These are phyloP conservation scores for Bombus balteatus DNA, from an alignment of 1,140 invertebrate genomes.

Conservation along the genomic window DNA sequence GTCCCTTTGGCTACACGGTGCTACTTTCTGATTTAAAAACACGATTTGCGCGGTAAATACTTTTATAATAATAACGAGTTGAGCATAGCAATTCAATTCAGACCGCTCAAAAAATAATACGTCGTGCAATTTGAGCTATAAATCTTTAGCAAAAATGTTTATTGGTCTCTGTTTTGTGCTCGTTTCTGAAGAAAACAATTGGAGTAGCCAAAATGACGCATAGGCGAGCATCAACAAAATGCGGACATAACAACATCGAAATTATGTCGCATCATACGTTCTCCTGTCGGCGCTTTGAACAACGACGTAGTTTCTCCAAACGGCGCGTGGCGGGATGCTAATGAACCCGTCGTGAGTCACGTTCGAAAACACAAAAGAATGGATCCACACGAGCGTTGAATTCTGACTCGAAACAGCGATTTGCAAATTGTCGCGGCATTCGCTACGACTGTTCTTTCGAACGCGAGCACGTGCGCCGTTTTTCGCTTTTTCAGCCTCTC, in stretches of 20 bases:
- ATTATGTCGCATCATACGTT: conserved; percentile 41
- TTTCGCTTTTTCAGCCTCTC: not conserved
- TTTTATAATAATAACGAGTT: no score
- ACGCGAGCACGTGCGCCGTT: not conserved
- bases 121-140: no score
- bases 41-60: no score
- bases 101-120: not conserved
- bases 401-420: conserved; percentile 32
- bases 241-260: conserved; percentile 19
- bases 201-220: not conserved
- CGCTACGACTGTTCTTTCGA: conserved; percentile 1
- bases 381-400: conserved; percentile 18
- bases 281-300: not conserved
- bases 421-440: conserved; percentile 57
- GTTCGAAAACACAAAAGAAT: conserved; percentile 51
- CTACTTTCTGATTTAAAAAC: no score
- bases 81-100: no score
- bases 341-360: conserved; percentile 63
- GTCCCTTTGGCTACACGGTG: no score
- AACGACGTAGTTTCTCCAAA: conserved; percentile 25
- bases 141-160: no score
- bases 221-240: not conserved
- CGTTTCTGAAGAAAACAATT: not conserved
- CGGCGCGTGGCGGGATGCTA: conserved; percentile 57
- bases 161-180: no score